Percentiles rank a stretch among this genome's conserved stretches.
These are phyloP conservation scores for Ochlodes sylvanus DNA, from an alignment of 2,888 invertebrate genomes.

Conservation along the genomic window DNA sequence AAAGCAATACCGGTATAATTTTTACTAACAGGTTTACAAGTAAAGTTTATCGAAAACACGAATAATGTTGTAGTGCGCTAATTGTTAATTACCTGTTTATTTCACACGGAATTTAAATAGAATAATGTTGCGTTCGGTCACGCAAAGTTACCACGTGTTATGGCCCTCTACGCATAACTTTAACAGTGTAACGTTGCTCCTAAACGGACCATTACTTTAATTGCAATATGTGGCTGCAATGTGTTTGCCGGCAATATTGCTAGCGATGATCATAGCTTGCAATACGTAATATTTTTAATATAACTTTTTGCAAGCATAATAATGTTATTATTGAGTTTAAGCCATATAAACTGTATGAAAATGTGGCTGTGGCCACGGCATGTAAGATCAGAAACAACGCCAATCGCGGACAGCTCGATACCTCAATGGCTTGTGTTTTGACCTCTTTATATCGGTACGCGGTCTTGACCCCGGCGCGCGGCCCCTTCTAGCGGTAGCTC, in stretches of 20 bases:
- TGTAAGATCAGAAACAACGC: too few species aligned
- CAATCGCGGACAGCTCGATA: too few species aligned
- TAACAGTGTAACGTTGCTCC: neutral
- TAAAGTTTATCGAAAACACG: constrained; percentile 22
- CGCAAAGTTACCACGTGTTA: constrained; percentile 17
- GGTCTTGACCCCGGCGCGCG: constrained; percentile 23
- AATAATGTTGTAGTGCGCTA: constrained; percentile 20
- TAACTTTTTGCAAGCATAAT: too few species aligned
- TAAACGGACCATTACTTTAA: too few species aligned
- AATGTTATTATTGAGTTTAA: too few species aligned
- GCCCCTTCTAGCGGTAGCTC: constrained; percentile 13
- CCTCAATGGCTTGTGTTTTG: too few species aligned
- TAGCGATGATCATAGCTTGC: too few species aligned
- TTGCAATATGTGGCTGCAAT: too few species aligned
- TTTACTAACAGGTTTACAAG: constrained; percentile 9
- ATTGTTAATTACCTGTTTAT: constrained; percentile 31
- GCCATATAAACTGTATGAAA: too few species aligned
- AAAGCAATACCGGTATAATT: constrained; percentile 17
- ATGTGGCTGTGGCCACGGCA: too few species aligned
- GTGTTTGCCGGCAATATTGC: too few species aligned
- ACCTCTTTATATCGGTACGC: neutral
- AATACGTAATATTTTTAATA: too few species aligned
- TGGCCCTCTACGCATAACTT: neutral
- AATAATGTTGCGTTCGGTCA: constrained; percentile 10
- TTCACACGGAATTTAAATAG: constrained; percentile 22